Evolutionary conservation across 2,113 vertebrate species (phyloP).

Genomic region (Mixornis gularis): DNA sequence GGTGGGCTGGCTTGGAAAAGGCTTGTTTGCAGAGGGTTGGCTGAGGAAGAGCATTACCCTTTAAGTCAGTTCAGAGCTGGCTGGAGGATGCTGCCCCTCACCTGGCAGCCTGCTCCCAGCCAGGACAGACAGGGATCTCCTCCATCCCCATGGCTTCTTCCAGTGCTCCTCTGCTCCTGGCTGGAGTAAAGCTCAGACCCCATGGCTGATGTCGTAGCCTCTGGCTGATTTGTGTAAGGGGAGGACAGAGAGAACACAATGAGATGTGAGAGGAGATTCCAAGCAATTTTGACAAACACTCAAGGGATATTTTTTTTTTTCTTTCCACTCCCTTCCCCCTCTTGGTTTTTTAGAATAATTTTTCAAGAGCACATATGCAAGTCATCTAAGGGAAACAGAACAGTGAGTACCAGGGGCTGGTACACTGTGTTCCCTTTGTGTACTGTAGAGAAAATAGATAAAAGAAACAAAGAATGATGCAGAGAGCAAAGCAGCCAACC

Average conservation of each 20-base stretch:
- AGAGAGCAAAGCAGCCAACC: slow-evolving; percentile 44
- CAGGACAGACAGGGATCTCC: background rate
- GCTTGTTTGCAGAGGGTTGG: background rate
- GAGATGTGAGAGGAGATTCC: slow-evolving; percentile 66
- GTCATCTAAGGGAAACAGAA: slow-evolving; percentile 71
- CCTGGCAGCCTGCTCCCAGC: background rate
- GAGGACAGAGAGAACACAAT: slow-evolving; percentile 37
- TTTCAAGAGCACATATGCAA: slow-evolving; percentile 70
- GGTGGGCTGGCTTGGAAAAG: background rate
- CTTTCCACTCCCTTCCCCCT: slow-evolving; percentile 19
- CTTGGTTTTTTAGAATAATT: slow-evolving; percentile 69
- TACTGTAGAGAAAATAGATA: slow-evolving; percentile 50
- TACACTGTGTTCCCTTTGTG: slow-evolving; percentile 64
- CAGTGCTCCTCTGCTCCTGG: background rate
- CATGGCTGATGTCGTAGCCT: background rate
- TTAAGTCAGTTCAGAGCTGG: background rate
- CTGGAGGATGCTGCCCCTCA: background rate
- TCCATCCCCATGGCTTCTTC: background rate
- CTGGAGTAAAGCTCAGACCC: background rate
- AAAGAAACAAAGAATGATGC: slow-evolving; percentile 47
- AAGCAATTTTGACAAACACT: slow-evolving; percentile 65
- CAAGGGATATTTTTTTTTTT: slow-evolving; percentile 49
- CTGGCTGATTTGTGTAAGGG: background rate
- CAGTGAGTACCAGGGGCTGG: slow-evolving; percentile 58
- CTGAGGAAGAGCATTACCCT: background rate